A percentile compares a stretch with the other conserved stretches of the same genome.
Evolutionary conservation across 2,888 invertebrate species (phyloP).

Genomic region (Papilio demoleus): DNA sequence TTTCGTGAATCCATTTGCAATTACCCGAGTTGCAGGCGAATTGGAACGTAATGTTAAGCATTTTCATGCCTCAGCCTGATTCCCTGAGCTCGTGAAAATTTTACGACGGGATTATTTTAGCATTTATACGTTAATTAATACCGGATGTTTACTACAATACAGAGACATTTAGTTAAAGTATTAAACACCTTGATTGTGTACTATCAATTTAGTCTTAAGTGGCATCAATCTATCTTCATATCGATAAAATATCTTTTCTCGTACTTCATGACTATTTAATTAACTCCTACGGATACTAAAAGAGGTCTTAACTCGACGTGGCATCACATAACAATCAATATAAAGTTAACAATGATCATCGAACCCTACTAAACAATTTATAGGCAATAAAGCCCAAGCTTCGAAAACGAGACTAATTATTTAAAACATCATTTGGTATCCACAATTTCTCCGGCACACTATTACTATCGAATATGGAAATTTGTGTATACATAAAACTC

Average conservation of each 20-base stretch:
- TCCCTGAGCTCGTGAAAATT: constrained; percentile 29
- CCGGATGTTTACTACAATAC: constrained; percentile 6
- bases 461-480: constrained; percentile 47
- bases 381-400: constrained; percentile 24
- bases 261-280: constrained; percentile 7
- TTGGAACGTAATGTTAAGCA: constrained; percentile 36
- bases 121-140: constrained; percentile 9
- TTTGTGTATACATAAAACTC: constrained; percentile 44
- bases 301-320: not conserved
- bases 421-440: constrained; percentile 33
- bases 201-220: too few relatives aligned
- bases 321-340: constrained; percentile 11
- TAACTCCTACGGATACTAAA: constrained; percentile 15
- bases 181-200: too few relatives aligned
- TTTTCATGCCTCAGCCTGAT: constrained; percentile 35
- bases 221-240: not conserved
- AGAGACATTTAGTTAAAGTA: constrained; percentile 1
- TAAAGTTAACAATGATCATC: constrained; percentile 22
- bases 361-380: constrained; percentile 21
- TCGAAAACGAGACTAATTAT: constrained; percentile 35
- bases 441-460: constrained; percentile 40
- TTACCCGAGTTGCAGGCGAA: constrained; percentile 50
- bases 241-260: not conserved
- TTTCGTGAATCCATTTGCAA: constrained; percentile 66
- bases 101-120: constrained; percentile 18